Evolutionary conservation across 2,888 invertebrate species (phyloP), one percentile per base, ranked within the genome.

Genomic region (Teleogryllus oceanicus): DNA sequence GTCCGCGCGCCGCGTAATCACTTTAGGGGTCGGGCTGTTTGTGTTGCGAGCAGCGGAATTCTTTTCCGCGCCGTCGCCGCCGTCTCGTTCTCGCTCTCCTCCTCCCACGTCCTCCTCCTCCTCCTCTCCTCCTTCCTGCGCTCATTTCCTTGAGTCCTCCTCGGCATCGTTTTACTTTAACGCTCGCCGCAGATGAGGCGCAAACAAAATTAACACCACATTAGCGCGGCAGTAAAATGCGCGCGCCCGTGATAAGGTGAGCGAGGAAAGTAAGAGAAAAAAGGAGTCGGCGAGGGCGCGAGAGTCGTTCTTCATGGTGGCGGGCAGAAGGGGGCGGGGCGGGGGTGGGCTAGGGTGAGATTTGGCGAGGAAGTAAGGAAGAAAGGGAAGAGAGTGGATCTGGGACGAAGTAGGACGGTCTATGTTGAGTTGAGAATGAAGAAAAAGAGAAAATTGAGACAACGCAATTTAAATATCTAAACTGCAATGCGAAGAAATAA

Each of bases 181-280:
- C 62, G 62, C n/a, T n/a, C 16, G 62, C 62, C 62, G 62, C 62
- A 62, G 62, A 62, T 62, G 62, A 62, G 62, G 62, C 62, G 62
- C 62, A 62, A 62, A 62, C 62, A 62, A 62, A 62, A 62, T 62
- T 62, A 62, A 62, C 62, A 62, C 62, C 62, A 62, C 62, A 62
- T 62, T 62, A 62, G 62, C 62, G 62, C 13, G 62, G 62, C 62
- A 62, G 62, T 62, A 62, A 62, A 62, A 62, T 62, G 62, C 62
- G 62, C 62, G 16, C n/a, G 16, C 16, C 62, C 62, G 62, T 62
- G 62, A 62, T 62, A 62, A 62, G 62, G 62, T 62, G 62, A 62
- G n/a, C 16, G 62, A 62, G 62, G n/a, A 62, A 62, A 62, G 62
- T 10, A n/a, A 62, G n/a, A 62, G n/a, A 12, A 62, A 62, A 62